These are phyloP conservation scores for Otus scops DNA, from an alignment of 2,797 vertebrate genomes.

Conservation along the genomic window DNA sequence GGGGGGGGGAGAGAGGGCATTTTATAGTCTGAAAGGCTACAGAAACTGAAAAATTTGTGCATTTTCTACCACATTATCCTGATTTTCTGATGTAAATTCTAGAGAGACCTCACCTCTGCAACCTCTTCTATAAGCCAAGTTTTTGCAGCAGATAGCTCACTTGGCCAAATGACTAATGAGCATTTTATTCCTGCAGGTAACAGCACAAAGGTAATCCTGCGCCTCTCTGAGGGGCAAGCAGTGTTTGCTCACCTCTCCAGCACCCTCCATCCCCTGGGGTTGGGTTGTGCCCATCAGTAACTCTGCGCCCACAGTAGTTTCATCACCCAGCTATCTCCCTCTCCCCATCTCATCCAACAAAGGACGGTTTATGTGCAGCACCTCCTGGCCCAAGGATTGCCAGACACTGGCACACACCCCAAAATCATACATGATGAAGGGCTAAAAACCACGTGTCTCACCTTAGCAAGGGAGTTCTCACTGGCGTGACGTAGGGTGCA, in stretches of 20 bases:
- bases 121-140: background rate
- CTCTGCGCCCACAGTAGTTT: background rate
- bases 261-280: background rate
- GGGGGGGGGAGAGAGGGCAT: background rate
- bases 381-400: background rate
- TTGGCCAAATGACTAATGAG: background rate
- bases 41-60: background rate
- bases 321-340: accelerated
- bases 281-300: background rate
- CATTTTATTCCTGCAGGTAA: background rate
- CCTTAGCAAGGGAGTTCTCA: background rate
- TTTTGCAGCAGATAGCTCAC: background rate
- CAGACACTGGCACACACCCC: background rate
- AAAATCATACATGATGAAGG: background rate
- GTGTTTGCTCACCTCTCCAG: too few species aligned
- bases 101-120: background rate
- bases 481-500: background rate
- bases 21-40: background rate
- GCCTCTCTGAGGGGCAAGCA: accelerated
- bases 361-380: background rate
- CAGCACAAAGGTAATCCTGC: background rate
- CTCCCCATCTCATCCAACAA: background rate
- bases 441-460: background rate
- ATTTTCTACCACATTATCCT: background rate
- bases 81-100: background rate